A percentile compares a stretch with the other conserved stretches of the same genome.
These are phyloP conservation scores for Standfussiana lucernea DNA, from an alignment of 2,888 invertebrate species.

Conservation along the genomic window DNA sequence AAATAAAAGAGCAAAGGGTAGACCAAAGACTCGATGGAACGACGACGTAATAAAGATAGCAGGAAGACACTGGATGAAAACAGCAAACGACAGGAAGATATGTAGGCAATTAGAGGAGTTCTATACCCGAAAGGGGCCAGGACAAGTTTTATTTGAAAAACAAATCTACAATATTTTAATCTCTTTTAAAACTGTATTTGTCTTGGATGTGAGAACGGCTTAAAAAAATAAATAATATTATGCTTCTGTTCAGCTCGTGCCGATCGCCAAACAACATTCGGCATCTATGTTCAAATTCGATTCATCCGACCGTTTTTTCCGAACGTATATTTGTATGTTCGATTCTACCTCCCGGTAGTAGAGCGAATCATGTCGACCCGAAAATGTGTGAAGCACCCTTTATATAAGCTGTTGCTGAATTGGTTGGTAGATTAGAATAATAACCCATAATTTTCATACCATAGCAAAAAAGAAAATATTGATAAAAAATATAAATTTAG, in stretches of 20 bases:
- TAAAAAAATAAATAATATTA: too few relatives aligned
- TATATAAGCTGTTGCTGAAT: not conserved
- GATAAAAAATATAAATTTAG: not conserved
- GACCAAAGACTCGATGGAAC: too few relatives aligned
- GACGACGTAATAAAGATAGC: too few relatives aligned
- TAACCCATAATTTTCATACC: not conserved
- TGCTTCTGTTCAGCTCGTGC: not conserved
- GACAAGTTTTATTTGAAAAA: too few relatives aligned
- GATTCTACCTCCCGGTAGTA: not conserved
- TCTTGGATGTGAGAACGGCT: too few relatives aligned
- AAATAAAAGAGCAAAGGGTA: too few relatives aligned
- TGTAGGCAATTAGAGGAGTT: too few relatives aligned
- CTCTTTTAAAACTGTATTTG: too few relatives aligned
- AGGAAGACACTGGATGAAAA: too few relatives aligned
- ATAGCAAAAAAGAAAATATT: not conserved
- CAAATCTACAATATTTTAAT: too few relatives aligned
- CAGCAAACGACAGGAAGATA: too few relatives aligned
- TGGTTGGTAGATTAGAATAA: not conserved
- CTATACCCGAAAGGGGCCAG: too few relatives aligned
- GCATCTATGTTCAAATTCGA: not conserved
- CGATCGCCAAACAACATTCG: not conserved
- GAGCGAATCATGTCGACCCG: not conserved
- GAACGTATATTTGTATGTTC: not conserved
- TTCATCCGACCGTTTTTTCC: not conserved
- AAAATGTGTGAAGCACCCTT: not conserved